These are phyloP conservation scores for Plecturocebus donacophilus DNA, from an alignment of 2,113 vertebrate species.

Conservation along the genomic window DNA sequence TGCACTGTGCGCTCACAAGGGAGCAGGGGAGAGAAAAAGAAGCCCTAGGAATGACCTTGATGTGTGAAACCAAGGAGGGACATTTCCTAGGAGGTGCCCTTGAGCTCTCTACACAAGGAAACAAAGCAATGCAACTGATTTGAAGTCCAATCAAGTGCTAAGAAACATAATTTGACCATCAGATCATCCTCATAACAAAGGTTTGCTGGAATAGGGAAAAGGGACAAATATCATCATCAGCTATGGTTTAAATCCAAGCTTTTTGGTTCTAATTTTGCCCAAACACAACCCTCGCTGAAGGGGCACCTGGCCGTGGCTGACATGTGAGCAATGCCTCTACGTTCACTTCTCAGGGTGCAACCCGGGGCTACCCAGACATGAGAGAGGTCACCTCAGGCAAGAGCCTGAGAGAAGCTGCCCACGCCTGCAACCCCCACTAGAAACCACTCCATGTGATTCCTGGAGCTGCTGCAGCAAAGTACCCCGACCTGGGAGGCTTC, in stretches of 20 bases:
- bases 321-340: neutral
- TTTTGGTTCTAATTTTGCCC: neutral
- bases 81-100: neutral
- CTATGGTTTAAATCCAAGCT: neutral
- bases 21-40: neutral
- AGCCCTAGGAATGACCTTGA: neutral
- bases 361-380: neutral
- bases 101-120: neutral
- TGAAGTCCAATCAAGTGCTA: neutral
- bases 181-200: neutral
- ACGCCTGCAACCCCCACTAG: neutral
- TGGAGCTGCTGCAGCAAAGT: neutral
- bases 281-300: neutral
- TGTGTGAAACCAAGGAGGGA: neutral
- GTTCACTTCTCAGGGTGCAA: neutral
- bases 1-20: fast-evolving
- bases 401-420: neutral
- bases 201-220: neutral
- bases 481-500: neutral
- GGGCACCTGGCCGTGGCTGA: neutral
- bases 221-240: neutral
- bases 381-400: neutral
- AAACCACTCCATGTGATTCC: neutral
- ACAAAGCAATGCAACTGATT: neutral
- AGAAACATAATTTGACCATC: neutral